A percentile compares a stretch with the other conserved stretches of the same genome.
Evolutionary conservation across 2,113 vertebrate genomes (phyloP).

Genomic region (Crypturellus undulatus): DNA sequence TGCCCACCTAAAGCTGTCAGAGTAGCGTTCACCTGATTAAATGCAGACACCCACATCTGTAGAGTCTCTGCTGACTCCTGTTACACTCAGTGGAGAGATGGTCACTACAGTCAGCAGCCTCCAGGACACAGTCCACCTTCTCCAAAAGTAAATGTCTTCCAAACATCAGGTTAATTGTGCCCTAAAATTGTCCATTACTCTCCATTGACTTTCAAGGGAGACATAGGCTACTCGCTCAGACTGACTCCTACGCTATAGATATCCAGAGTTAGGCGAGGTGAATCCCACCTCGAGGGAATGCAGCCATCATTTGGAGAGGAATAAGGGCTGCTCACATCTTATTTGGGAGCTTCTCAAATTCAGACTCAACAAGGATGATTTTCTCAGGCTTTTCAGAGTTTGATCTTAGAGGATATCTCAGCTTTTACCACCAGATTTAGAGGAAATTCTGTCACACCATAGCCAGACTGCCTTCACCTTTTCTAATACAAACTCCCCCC

Average conservation of each 20-base stretch:
- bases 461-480: not conserved
- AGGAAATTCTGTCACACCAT: not conserved
- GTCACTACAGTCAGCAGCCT: not conserved
- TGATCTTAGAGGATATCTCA: not conserved
- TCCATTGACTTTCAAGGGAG: not conserved
- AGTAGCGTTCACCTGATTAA: rapidly evolving
- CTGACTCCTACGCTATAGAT: rapidly evolving
- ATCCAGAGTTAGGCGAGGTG: not conserved
- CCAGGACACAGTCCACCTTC: not conserved
- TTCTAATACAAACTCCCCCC: not conserved
- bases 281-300: not conserved
- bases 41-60: not conserved
- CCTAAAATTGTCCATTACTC: not conserved
- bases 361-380: not conserved
- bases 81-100: rapidly evolving
- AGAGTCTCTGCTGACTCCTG: not conserved
- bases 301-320: not conserved
- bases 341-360: not conserved
- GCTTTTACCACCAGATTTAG: not conserved
- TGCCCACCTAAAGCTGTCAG: not conserved
- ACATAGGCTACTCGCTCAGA: not conserved
- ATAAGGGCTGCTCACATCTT: not conserved
- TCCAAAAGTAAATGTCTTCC: not conserved
- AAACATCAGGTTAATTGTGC: not conserved
- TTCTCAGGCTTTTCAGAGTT: not conserved